Base-by-base conservation (phyloP, 2,888 invertebrate genomes). In the Himalopsyche tibetana region DNA sequence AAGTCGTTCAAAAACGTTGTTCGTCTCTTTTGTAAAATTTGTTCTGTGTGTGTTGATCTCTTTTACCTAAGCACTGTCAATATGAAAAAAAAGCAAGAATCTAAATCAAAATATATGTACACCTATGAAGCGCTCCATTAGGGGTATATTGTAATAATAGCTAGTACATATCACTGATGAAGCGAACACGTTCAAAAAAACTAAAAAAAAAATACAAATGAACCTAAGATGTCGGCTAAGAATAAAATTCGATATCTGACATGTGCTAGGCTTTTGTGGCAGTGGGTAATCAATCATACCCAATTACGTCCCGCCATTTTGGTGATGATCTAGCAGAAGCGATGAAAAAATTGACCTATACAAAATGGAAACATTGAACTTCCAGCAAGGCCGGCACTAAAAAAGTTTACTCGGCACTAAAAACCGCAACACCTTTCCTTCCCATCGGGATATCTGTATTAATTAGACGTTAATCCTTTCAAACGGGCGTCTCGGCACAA, bases 211-310 rank as follows among this genome's bases (percentile, higher is more conserved):
- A 56, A n/a, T 63, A 63, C 63, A 63, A 19, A 63, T 6, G 19
- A 63, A 19, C 63, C 63, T 19, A 17, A 17, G 28, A 63, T 19
- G 19, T 63, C 63, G 8, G 63, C 8, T 63, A 19, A 4, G 19
- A 19, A 63, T 63, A 19, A 63, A 63, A 63, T 63, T 63, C 63
- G 63, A 63, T 63, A 63, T 19, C 63, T 63, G 63, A 63, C 19
- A 63, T 63, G 63, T 63, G 63, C 19, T 28, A 15, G 63, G n/a
- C 63, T 63, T 63, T 63, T 63, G 63, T 63, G 63, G 19, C 63
- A 19, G 63, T 19, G 63, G 63, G 28, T 63, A 15, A 63, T 63
- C 63, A 63, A 63, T 63, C 63, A 63, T 28, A 8, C n/a, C 63
- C 63, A 63, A 63, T 63, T 63, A 63, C 28, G 8, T 19, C 63